phyloP scores from a whole-genome alignment of 2,888 invertebrate genomes.

The Synanthedon tipuliformis region DNA sequence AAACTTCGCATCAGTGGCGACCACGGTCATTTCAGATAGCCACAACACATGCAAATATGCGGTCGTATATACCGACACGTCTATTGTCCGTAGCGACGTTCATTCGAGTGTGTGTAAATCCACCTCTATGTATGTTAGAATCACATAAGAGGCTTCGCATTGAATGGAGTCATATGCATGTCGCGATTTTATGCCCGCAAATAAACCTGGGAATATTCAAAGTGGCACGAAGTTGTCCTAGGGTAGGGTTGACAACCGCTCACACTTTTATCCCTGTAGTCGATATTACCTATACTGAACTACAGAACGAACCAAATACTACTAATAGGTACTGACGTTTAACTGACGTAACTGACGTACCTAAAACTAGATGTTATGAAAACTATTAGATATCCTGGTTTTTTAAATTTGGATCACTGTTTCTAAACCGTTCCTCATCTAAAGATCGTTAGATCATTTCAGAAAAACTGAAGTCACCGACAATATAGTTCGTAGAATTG shows the following conservation, averaged over 20 bases:
- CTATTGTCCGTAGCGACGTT: neutral
- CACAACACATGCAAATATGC: neutral
- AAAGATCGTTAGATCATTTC: no score
- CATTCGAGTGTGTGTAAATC: neutral
- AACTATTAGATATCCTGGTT: no score
- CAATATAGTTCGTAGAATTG: no score
- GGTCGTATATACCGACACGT: neutral
- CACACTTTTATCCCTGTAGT: neutral
- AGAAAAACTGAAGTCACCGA: no score
- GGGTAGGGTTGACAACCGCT: neutral
- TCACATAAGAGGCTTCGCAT: neutral
- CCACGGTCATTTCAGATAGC: constrained; percentile 7
- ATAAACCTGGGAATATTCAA: neutral
- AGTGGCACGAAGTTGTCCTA: neutral
- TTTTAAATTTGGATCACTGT: no score
- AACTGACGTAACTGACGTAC: no score
- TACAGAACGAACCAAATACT: no score
- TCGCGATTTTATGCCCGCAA: neutral
- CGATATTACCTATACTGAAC: neutral
- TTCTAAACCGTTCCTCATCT: no score
- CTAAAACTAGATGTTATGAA: no score
- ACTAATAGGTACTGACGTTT: no score
- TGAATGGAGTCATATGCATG: neutral
- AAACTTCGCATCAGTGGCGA: constrained; percentile 14
- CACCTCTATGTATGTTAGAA: neutral